Evolutionary conservation across 2,797 vertebrate genomes (phyloP), one percentile per base, ranked within the genome.

Genomic region (Sebastes goodei): DNA sequence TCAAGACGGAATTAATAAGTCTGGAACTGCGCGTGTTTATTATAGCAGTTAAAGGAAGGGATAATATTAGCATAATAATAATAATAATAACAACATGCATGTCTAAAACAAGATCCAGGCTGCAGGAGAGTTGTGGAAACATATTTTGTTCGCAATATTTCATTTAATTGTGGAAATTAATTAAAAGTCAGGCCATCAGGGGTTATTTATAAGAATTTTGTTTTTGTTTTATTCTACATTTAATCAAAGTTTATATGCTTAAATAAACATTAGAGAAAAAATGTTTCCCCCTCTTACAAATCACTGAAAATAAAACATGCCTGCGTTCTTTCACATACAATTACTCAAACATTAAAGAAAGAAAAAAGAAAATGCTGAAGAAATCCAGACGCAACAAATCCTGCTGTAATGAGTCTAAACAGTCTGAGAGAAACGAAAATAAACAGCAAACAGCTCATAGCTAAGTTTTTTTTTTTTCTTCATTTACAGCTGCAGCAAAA

Each of bases 1-100:
- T 82, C 72, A 76, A 66, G 4, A 71, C 65, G 60, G 69, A 80
- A 81, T 84, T 74, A 71, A 84, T 70, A 80, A 66, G 61, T 32
- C 33, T 73, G 60, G 52, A 55, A 20, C 25, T 11, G 61, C 9
- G 30, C 27, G 4, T 32, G 62, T 75, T 60, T 76, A 83, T 27
- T 68, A 27, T 75, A 57, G 2, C 23, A 65, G 15, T 38, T 72
- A 35, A 59, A 72, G 20, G 20, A 55, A 70, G 3, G 32, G 10
- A 53, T 71, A 7, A 32, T 46, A 71, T 78, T 49, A 53, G 5
- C 14, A 72, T 59, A 52, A 29, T 38, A 63, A 17, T 7, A 49
- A 49, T 49, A 49, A 49, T 52, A 52, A 46, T 17, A 46, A 46
- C 30, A 49, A 2, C 10, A 61, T 6, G 6, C 8, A 33, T 17